phyloP scores from a whole-genome alignment of 2,113 vertebrate species.

The Chamaetylas fuelleborni region DNA sequence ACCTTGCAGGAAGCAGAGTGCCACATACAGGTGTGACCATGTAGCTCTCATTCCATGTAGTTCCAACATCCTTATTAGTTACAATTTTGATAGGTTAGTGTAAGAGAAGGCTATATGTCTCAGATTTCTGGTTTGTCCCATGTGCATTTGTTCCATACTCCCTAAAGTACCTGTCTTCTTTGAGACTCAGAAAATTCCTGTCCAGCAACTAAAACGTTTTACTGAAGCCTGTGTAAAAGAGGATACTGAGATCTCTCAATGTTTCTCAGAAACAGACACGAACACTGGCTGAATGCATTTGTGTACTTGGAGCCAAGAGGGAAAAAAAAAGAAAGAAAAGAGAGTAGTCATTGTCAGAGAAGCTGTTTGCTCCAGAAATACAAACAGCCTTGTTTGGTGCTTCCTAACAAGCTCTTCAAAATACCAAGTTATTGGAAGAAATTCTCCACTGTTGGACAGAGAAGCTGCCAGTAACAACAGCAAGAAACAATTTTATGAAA shows the following conservation, averaged over 20 bases:
- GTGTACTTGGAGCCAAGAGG: not conserved
- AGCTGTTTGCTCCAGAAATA: not conserved
- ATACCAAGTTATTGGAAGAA: not conserved
- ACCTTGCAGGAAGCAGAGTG: not conserved
- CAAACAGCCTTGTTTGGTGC: not conserved
- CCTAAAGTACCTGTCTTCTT: not conserved
- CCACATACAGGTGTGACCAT: not conserved
- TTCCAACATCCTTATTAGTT: not conserved
- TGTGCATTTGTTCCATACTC: accelerated
- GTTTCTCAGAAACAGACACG: not conserved
- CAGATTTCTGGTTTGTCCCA: not conserved
- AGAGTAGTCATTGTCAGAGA: not conserved
- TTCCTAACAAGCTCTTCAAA: not conserved
- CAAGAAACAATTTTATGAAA: not conserved
- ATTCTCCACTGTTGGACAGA: not conserved
- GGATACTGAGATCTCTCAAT: not conserved
- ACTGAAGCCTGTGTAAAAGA: not conserved
- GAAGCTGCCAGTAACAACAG: not conserved
- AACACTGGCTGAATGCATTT: accelerated
- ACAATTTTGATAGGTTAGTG: not conserved
- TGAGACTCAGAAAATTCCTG: not conserved
- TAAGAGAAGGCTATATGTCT: not conserved
- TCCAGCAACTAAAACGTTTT: not conserved
- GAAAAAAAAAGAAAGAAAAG: not conserved
- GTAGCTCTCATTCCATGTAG: not conserved